phyloP scores from a whole-genome alignment of 2,888 invertebrate genomes.

The Choristoneura rosaceana region DNA sequence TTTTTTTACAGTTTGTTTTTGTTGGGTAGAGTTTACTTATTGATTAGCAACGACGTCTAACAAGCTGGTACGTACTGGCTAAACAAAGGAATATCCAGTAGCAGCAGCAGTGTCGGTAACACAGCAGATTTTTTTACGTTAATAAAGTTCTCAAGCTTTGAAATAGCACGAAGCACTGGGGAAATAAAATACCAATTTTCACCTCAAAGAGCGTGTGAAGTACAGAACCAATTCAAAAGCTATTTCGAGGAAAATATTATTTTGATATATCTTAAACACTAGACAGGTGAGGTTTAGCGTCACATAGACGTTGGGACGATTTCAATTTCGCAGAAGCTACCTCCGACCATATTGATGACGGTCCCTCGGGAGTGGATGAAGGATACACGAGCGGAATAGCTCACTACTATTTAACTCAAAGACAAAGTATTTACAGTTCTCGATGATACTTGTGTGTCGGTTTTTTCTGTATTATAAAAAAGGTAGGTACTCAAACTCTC shows the following conservation, averaged over 20 bases:
- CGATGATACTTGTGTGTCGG: not conserved
- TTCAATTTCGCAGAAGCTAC: conserved; percentile 72
- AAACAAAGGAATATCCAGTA: not conserved
- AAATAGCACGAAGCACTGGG: conserved; percentile 30
- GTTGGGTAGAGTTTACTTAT: conserved; percentile 9
- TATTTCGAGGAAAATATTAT: conserved; percentile 71
- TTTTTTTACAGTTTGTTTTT: too few species aligned
- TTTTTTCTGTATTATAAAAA: too few species aligned
- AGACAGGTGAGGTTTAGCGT: conserved; percentile 73
- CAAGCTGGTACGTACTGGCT: conserved; percentile 14
- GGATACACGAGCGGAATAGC: conserved; percentile 53
- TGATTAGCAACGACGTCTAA: conserved; percentile 17
- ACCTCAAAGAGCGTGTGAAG: conserved; percentile 64
- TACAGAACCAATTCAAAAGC: conserved; percentile 63
- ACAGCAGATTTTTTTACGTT: conserved; percentile 16
- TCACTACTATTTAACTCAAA: conserved; percentile 37
- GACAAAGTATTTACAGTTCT: not conserved
- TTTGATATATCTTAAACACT: conserved; percentile 63
- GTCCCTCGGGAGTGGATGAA: conserved; percentile 58
- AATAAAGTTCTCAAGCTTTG: conserved; percentile 20
- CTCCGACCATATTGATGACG: conserved; percentile 59
- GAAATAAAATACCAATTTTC: conserved; percentile 64
- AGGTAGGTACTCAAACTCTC: too few species aligned
- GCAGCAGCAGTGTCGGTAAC: not conserved
- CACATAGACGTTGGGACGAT: conserved; percentile 73